Conservation (phyloP, 2,797 vertebrate species). For the Thripadectes ignobilis region DNA sequence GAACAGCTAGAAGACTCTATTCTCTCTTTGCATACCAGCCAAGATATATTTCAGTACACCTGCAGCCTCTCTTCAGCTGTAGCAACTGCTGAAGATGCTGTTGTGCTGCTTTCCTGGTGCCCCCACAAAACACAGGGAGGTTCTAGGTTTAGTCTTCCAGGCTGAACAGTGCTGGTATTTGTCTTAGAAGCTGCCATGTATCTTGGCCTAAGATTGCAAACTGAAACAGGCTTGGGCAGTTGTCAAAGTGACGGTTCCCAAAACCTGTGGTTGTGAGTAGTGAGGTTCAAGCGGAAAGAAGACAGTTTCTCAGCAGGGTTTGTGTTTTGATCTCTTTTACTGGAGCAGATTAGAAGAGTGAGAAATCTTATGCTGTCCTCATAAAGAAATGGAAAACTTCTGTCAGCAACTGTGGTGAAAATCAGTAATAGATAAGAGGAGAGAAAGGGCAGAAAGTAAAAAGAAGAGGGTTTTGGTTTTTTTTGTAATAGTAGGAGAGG, state of each 20-base stretch:
- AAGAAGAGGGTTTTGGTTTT: not conserved
- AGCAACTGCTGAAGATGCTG: not conserved
- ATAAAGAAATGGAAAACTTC: not conserved
- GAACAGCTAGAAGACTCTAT: not conserved
- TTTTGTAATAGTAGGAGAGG: not conserved
- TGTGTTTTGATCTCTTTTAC: not conserved
- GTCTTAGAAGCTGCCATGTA: rapidly evolving
- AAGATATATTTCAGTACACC: not conserved
- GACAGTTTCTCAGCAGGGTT: not conserved
- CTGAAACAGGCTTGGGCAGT: not conserved
- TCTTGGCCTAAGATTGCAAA: not conserved
- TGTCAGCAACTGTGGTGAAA: not conserved
- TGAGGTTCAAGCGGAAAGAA: not conserved
- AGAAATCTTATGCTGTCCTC: not conserved
- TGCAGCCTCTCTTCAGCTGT: not conserved
- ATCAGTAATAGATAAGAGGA: not conserved
- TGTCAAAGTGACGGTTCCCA: not conserved
- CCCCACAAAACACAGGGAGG: not conserved
- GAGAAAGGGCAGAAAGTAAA: not conserved
- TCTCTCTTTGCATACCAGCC: not conserved
- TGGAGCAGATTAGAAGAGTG: not conserved
- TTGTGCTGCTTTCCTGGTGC: not conserved
- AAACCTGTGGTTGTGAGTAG: not conserved
- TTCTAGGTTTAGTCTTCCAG: not conserved
- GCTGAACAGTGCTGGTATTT: not conserved